phyloP scores from a whole-genome alignment of 1,140 invertebrate species.

The roundworm (Caenorhabditis elegans) region WBcel235 BX284603.4:9642001-9642500 shows the following conservation, averaged over 20 bases:
- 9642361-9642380: conserved; percentile 29
- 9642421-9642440: background rate
- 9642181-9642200: conserved; percentile 8
- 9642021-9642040: conserved; percentile 23
- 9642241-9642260: conserved; percentile 31
- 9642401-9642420: conserved; percentile 16
- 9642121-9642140: conserved; percentile 33
- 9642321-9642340: background rate
- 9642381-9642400: conserved; percentile 31
- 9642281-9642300: conserved; percentile 11
- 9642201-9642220: conserved; percentile 11
- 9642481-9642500: background rate
- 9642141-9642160: conserved; percentile 33
- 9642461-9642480: background rate
- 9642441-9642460: conserved; percentile 15
- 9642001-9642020: conserved; percentile 1
- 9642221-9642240: conserved; percentile 11
- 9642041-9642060: conserved; percentile 21
- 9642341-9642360: background rate
- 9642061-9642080: conserved; percentile 32
- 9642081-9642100: conserved; percentile 32
- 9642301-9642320: background rate
- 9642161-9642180: conserved; percentile 25
- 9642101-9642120: conserved; percentile 33
- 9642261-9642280: conserved; percentile 30